Percentiles rank a stretch among this genome's conserved stretches.
Conservation (phyloP, 2,113 vertebrate genomes). For the Chelonoidis abingdonii region DNA sequence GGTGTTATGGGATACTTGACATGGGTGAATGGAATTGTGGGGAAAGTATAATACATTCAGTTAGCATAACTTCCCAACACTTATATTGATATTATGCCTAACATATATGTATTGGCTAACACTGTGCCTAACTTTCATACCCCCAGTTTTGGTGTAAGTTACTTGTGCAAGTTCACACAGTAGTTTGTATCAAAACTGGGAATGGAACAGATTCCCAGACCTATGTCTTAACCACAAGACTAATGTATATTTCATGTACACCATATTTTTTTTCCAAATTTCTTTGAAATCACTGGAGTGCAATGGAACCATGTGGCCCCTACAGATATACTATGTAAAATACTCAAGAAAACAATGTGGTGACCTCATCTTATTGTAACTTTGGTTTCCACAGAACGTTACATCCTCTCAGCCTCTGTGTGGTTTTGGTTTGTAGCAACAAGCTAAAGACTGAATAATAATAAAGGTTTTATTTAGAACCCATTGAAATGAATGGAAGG, state of each 20-base stretch:
- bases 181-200: background rate
- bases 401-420: background rate
- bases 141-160: background rate
- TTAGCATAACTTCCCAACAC: too few relatives aligned
- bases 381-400: background rate
- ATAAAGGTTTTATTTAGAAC: background rate
- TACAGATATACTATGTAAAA: background rate
- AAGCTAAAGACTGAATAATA: background rate
- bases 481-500: background rate
- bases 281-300: background rate
- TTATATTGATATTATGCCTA: too few relatives aligned
- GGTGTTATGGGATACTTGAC: too few relatives aligned
- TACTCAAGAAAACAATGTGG: background rate
- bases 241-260: background rate
- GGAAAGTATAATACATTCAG: too few relatives aligned
- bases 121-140: fast-evolving
- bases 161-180: background rate
- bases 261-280: background rate
- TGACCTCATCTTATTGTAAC: background rate
- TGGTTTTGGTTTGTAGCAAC: background rate
- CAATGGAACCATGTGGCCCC: background rate
- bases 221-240: background rate
- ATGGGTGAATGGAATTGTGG: too few relatives aligned
- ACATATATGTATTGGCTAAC: too few relatives aligned
- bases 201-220: background rate